Evolutionary conservation across 2,888 invertebrate genomes (phyloP).

Genomic region (Sphaerophoria rueppellii): DNA sequence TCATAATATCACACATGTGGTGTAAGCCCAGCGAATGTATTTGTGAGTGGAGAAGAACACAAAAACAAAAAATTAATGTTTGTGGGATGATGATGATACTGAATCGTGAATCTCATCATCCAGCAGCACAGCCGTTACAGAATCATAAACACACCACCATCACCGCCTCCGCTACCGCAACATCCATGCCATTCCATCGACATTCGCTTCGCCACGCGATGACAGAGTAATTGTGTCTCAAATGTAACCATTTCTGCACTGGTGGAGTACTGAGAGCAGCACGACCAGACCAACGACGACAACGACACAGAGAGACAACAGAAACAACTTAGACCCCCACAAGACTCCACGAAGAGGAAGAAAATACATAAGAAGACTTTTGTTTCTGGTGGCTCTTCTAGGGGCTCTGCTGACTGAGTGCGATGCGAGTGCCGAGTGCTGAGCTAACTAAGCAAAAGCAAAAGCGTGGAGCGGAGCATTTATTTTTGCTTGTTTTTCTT

Average conservation of each 20-base stretch:
- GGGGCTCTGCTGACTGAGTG: conserved; percentile 16
- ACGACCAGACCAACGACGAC: neutral
- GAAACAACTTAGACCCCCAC: conserved; percentile 41
- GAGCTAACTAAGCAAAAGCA: conserved; percentile 31
- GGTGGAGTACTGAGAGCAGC: conserved; percentile 32
- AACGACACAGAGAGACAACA: conserved; percentile 24
- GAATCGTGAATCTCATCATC: conserved; percentile 60
- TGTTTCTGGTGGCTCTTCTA: conserved; percentile 46
- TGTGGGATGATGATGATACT: conserved; percentile 39
- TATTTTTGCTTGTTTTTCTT: conserved; percentile 68
- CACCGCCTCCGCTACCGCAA: conserved; percentile 7
- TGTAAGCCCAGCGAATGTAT: neutral
- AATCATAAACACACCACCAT: conserved; percentile 31
- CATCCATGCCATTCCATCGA: conserved; percentile 27
- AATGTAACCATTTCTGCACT: conserved; percentile 48
- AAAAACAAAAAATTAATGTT: conserved; percentile 12
- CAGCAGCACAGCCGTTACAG: conserved; percentile 59
- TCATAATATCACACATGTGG: conserved; percentile 30
- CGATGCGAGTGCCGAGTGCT: neutral
- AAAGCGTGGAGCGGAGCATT: conserved; percentile 57
- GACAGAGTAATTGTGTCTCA: conserved; percentile 65
- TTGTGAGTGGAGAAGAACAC: conserved; percentile 26
- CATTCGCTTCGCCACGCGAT: conserved; percentile 64
- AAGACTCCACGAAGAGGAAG: conserved; percentile 26
- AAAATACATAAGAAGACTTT: conserved; percentile 57